Evolutionary conservation across 1,140 invertebrate species (phyloP).

Genomic region (Mesaphorura yosii): DNA sequence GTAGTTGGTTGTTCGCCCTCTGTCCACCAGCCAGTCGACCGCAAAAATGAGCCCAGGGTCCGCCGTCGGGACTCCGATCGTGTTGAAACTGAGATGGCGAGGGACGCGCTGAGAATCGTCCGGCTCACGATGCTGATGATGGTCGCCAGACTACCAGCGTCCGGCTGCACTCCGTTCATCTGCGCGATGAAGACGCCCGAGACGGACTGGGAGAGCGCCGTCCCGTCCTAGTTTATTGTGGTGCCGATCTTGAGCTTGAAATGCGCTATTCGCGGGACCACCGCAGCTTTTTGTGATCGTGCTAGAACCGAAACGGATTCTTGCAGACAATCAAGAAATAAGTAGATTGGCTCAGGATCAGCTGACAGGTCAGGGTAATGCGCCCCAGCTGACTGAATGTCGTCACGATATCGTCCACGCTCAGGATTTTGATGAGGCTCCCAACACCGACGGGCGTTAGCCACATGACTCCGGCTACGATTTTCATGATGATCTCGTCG

Average conservation of each 20-base stretch:
- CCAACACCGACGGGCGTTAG: conserved; percentile 29
- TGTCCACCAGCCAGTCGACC: conserved; percentile 50
- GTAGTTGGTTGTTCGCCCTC: conserved; percentile 33
- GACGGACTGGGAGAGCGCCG: conserved; percentile 53
- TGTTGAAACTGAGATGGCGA: conserved; percentile 50
- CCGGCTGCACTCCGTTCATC: conserved; percentile 46
- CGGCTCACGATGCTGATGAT: conserved; percentile 51
- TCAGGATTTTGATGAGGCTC: conserved; percentile 79
- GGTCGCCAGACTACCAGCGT: conserved; percentile 44
- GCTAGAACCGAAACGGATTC: conserved; percentile 79
- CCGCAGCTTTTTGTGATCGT: conserved; percentile 47
- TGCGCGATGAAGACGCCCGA: conserved; percentile 59
- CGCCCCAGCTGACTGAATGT: conserved; percentile 66
- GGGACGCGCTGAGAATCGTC: conserved; percentile 45
- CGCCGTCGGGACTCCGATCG: conserved; percentile 49
- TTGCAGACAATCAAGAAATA: conserved; percentile 69
- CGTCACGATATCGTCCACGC: conserved; percentile 59
- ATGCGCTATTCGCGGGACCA: conserved; percentile 49
- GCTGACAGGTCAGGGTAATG: conserved; percentile 65
- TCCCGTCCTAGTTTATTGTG: conserved; percentile 48
- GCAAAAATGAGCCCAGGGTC: conserved; percentile 50
- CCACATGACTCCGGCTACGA: conserved; percentile 81
- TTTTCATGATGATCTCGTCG: conserved; percentile 75
- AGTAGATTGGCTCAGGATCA: conserved; percentile 71
- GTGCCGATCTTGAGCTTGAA: conserved; percentile 53